Base-by-base conservation (phyloP, 2,797 vertebrate genomes). In the Okamejei kenojei region DNA sequence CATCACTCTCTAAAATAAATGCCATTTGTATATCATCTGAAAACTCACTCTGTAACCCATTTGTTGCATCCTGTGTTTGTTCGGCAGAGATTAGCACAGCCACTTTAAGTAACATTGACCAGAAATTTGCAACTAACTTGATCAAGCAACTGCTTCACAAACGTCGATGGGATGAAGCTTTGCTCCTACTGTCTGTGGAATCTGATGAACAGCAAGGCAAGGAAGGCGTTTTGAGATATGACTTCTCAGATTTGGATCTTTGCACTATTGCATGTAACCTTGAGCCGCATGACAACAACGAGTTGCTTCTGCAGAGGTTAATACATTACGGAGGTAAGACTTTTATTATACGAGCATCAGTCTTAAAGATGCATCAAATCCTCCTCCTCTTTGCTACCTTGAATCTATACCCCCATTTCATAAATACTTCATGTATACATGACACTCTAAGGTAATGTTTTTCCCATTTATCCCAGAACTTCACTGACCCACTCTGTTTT, bases 291-390 rank as follows among this genome's bases (percentile, higher is more conserved):
- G 58, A 35, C 0, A 94, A 93, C 35, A 95, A 94, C 93, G 63
- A 94, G 15, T 93, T 93, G 45, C 95, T 97, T 21, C 94, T 97
- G 92, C 95, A 94, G 94, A 93, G 94, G 93, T 94, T 97, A 93
- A 94, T 97, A 63, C 95, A 97, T 71, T 79, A 61, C 63, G 96
- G 96, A 96, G 97, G 97, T 97, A 94, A 96, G 94, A 5, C 32
- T 79, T 79, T 79, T 79, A 19, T 21, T 7, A 19, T 35, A 78
- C 5, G 10, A 78, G 2, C 15, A 63, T 88, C 45, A 88, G 9
- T 58, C 9, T 45, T 26, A 88, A 88, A 92, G 90, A 61, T 92
- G 68, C 26, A 10, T n/a, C 65, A 65, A 1, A 58, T 7, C 10
- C 11, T 15, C 29, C 10, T 74, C 23, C 38, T 29, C 74, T 65